Evolutionary conservation across 1,140 invertebrate species (phyloP), one percentile per base, ranked within the genome.

Genomic region (Formica selysi): DNA sequence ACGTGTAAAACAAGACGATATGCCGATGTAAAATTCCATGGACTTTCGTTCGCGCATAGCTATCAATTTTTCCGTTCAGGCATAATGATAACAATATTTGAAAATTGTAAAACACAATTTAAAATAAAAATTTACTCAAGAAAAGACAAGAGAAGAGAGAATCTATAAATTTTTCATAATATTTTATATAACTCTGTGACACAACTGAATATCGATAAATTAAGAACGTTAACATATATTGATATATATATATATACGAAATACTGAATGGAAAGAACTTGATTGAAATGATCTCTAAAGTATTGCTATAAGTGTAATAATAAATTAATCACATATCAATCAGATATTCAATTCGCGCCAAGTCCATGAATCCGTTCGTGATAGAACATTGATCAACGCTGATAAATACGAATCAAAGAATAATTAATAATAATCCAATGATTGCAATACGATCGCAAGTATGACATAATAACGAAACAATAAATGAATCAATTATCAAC

Each of bases 1-100:
- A 16, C 32, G 36, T 44, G 48, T 80, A 80, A 80, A 29, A 70
- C 16, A 36, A 80, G 78, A 57, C 36, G 19, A 6, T 13, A 2
- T 38, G 44, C 2, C 22, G 36, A 80, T 5, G 5, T 19, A 5
- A 36, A 70, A 70, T 70, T 70, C 48, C 65, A 57, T 41, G 1
- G 26, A 68, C 7, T 80, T 80, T 57, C 11, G 19, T 62, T 0
- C 26, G 6, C 4, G 11, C 22, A 61, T 8, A 10, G 8, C 36
- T 41, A 76, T 59, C 38, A 65, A 65, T 67, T 44, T 65, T 22
- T 67, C 19, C 29, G 41, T 79, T 51, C 13, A 22, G 2, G 19
- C 4, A 29, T 64, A 7, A 48, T 1, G 26, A 41, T 61, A 26
- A 57, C 57, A 62, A 32, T 16, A 68, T 65, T 29, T 13, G 3